Conservation (phyloP, 2,113 vertebrate species). For the Empidonax alnorum region DNA sequence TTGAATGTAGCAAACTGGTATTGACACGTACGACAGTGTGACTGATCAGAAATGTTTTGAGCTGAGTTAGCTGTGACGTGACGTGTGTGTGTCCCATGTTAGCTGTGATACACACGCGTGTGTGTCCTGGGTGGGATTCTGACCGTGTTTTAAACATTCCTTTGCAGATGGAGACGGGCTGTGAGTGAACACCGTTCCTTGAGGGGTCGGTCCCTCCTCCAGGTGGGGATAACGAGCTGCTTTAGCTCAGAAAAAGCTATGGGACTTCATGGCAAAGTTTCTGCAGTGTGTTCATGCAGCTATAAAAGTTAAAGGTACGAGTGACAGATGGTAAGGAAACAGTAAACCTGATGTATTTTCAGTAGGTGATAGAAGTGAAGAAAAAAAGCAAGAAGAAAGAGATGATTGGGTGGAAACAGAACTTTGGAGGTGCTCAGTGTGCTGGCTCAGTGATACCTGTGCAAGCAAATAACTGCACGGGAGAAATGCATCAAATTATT, state of each 20-base stretch:
- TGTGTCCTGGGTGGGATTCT: neutral
- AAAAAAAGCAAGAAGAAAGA: neutral
- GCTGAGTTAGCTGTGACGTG: neutral
- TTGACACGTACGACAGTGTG: neutral
- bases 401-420: neutral
- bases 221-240: conserved; percentile 50
- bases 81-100: neutral
- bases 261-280: neutral
- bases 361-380: neutral
- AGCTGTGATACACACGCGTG: neutral
- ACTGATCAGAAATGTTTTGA: neutral
- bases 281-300: neutral
- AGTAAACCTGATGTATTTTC: neutral
- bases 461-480: neutral
- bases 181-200: neutral
- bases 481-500: neutral
- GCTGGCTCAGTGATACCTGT: neutral
- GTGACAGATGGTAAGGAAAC: neutral
- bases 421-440: neutral
- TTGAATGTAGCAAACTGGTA: neutral
- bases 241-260: neutral
- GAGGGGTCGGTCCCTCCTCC: neutral
- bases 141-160: neutral
- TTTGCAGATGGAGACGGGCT: neutral
- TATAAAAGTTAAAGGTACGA: neutral